Evolutionary conservation across 2,797 vertebrate species (phyloP).

Genomic region (Chanos chanos): DNA sequence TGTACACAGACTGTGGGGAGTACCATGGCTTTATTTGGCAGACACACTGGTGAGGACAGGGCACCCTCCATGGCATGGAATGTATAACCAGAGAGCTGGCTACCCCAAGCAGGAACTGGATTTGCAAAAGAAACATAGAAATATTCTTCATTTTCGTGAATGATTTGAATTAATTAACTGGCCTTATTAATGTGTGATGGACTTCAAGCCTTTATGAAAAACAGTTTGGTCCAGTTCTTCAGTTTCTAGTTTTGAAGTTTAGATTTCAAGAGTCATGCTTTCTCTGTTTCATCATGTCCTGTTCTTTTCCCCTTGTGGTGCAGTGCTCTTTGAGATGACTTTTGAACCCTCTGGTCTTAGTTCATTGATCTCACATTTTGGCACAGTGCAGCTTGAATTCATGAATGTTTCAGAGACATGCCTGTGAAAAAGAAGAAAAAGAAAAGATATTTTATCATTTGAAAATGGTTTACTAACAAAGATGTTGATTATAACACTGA

Average conservation of each 20-base stretch:
- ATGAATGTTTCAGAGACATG: slow-evolving; percentile 52
- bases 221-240: neutral
- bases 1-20: slow-evolving; percentile 87
- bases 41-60: slow-evolving; percentile 82
- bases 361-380: slow-evolving; percentile 57
- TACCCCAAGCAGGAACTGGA: slow-evolving; percentile 74
- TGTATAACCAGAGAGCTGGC: slow-evolving; percentile 70
- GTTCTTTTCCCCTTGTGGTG: slow-evolving; percentile 2
- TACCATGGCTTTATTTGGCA: slow-evolving; percentile 98
- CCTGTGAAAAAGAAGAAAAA: slow-evolving; percentile 41
- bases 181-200: slow-evolving; percentile 12
- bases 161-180: slow-evolving; percentile 41
- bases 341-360: slow-evolving; percentile 30
- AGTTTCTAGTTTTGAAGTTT: neutral
- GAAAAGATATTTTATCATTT: neutral
- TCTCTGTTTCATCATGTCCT: slow-evolving; percentile 30
- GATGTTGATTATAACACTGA: neutral
- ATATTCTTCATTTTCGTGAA: slow-evolving; percentile 66
- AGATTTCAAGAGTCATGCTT: slow-evolving; percentile 15
- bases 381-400: slow-evolving; percentile 42
- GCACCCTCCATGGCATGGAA: slow-evolving; percentile 86
- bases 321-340: neutral
- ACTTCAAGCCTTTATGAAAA: too few species aligned
- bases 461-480: neutral
- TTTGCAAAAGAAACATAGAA: slow-evolving; percentile 70